Percentiles rank a stretch among this genome's conserved stretches.
Conservation (phyloP, 1,140 invertebrate species). For the Steinernema khuongi region DNA sequence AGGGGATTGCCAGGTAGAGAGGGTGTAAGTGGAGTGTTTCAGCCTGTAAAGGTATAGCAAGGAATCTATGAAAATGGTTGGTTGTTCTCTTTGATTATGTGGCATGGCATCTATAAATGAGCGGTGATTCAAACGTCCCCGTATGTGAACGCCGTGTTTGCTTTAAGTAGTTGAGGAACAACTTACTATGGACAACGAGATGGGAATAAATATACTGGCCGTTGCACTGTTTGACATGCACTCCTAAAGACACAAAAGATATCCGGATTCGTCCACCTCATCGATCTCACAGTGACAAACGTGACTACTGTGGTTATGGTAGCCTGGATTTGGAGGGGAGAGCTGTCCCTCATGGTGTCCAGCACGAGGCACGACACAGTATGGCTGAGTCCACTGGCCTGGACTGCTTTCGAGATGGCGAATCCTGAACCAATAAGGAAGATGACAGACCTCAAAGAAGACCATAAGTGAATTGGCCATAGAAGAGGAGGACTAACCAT, state of each 20-base stretch:
- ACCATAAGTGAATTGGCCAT: too few species aligned
- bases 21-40: conserved; percentile 67
- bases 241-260: conserved; percentile 8
- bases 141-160: too few species aligned
- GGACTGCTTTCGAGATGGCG: conserved; percentile 33
- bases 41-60: conserved; percentile 60
- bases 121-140: too few species aligned
- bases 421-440: conserved; percentile 35
- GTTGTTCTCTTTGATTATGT: too few species aligned
- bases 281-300: too few species aligned
- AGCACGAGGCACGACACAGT: background rate
- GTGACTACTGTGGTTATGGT: background rate
- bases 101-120: too few species aligned
- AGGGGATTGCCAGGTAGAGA: conserved; percentile 77
- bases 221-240: conserved; percentile 35
- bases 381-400: background rate
- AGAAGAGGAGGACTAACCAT: conserved; percentile 9
- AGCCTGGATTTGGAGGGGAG: background rate
- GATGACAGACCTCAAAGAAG: conserved; percentile 36
- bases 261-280: too few species aligned
- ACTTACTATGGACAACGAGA: conserved; percentile 27
- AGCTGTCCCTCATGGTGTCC: background rate
- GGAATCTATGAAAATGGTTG: background rate
- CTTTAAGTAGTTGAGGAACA: too few species aligned
- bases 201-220: conserved; percentile 37